A percentile compares a stretch with the other conserved stretches of the same genome.
Conservation (phyloP, 2,113 vertebrate species). For the Octodon degus region DNA sequence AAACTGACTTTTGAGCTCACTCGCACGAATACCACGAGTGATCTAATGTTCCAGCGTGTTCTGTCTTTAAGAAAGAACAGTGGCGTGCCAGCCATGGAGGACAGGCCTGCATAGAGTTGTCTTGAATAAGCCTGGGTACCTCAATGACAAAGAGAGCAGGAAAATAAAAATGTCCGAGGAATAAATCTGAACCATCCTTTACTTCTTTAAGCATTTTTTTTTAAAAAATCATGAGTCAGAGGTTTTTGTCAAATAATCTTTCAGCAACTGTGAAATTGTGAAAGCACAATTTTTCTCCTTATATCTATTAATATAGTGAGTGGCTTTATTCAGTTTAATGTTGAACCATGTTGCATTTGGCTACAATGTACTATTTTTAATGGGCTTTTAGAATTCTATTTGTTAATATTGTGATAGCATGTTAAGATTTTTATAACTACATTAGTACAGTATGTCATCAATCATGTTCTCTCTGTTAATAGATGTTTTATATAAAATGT, state of each 20-base stretch:
- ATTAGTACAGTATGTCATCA: background rate
- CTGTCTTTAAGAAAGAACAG: background rate
- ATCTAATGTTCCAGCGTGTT: background rate
- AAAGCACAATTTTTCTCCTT: conserved; percentile 2
- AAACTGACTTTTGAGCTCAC: background rate
- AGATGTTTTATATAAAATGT: background rate
- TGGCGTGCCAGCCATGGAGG: background rate
- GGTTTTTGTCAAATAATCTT: conserved; percentile 18
- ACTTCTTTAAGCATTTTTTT: background rate
- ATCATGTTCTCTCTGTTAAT: background rate
- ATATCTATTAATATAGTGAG: background rate
- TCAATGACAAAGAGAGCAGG: background rate
- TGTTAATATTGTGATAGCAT: conserved; percentile 7
- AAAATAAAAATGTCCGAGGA: background rate
- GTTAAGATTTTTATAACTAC: background rate
- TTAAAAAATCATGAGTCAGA: background rate
- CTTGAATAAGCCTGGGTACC: background rate
- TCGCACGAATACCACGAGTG: background rate
- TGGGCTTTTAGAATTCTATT: background rate
- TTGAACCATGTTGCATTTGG: background rate
- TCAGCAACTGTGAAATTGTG: background rate
- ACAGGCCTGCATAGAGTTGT: background rate
- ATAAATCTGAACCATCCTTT: conserved; percentile 5
- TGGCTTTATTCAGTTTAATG: background rate
- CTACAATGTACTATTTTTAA: conserved; percentile 16